phyloP scores from a whole-genome alignment of 2,888 invertebrate genomes.

The Drosophila infuscata region DNA sequence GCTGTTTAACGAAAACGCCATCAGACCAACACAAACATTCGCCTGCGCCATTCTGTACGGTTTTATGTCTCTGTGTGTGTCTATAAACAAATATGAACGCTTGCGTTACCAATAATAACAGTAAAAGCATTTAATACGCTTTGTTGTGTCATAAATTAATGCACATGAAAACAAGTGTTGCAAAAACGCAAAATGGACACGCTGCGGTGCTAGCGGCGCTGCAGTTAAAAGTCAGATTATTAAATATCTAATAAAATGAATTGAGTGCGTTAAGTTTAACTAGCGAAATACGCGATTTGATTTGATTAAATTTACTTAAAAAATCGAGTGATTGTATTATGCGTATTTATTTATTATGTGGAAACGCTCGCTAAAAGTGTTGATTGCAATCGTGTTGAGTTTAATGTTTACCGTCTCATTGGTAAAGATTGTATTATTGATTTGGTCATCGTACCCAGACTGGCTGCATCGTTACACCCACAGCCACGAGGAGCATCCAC shows the following conservation, averaged over 20 bases:
- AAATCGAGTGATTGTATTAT: conserved; percentile 8
- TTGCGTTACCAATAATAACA: conserved; percentile 6
- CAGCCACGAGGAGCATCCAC: conserved; percentile 81
- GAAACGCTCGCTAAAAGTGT: conserved; percentile 84
- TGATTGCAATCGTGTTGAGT: conserved; percentile 85
- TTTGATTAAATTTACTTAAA: conserved; percentile 11
- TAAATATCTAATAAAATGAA: conserved; percentile 47
- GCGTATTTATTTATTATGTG: conserved; percentile 76
- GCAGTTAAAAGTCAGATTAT: conserved; percentile 40
- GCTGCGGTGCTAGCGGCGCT: conserved; percentile 7
- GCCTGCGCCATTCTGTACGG: conserved; percentile 15
- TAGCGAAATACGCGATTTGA: conserved; percentile 6
- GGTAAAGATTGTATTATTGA: conserved; percentile 85
- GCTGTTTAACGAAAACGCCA: conserved; percentile 36
- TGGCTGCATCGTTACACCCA: conserved; percentile 43
- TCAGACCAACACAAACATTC: conserved; percentile 17
- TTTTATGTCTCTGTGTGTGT: conserved; percentile 18
- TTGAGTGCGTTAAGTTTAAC: conserved; percentile 19
- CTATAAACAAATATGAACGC: conserved; percentile 22
- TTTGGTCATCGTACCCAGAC: conserved; percentile 84
- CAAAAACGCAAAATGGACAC: conserved; percentile 5
- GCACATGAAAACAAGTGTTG: background rate
- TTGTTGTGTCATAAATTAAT: conserved; percentile 3
- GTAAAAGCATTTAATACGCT: background rate
- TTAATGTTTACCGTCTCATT: conserved; percentile 86